Conservation (phyloP, 2,113 vertebrate genomes). For the Scophthalmus maximus region DNA sequence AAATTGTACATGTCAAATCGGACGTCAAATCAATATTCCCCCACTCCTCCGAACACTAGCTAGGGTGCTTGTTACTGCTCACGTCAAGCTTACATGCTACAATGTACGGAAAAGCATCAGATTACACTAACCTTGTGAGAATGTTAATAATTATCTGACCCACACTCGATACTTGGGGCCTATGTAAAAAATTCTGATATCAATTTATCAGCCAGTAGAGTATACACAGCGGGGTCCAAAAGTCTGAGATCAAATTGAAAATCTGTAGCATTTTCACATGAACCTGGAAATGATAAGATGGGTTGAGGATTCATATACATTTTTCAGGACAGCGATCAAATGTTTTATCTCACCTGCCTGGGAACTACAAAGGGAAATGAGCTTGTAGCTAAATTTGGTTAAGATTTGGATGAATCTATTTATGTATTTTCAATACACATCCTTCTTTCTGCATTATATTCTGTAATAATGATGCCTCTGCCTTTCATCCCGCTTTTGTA, state of each 20-base stretch:
- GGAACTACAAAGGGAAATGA: too few relatives aligned
- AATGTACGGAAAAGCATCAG: constrained; percentile 14
- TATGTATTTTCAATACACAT: too few relatives aligned
- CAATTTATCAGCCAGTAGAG: background rate
- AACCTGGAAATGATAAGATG: too few relatives aligned
- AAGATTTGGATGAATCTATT: too few relatives aligned
- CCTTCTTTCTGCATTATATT: constrained; percentile 50
- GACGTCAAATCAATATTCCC: constrained; percentile 51
- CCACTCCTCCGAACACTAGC: constrained; percentile 3
- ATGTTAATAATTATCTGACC: background rate
- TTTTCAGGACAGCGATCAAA: too few relatives aligned
- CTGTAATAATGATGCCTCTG: too few relatives aligned
- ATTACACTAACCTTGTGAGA: background rate
- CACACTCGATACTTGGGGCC: background rate
- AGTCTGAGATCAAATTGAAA: background rate
- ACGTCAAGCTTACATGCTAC: background rate
- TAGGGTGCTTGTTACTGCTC: background rate
- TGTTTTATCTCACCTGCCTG: too few relatives aligned
- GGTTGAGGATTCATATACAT: too few relatives aligned
- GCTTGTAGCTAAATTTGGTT: too few relatives aligned
- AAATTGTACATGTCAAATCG: constrained; percentile 51
- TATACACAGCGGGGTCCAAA: background rate
- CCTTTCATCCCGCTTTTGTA: constrained; percentile 32
- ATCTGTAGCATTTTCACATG: background rate
- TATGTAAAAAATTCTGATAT: too few relatives aligned